phyloP scores from a whole-genome alignment of 2,888 invertebrate genomes.

The Cryptosula pallasiana region DNA sequence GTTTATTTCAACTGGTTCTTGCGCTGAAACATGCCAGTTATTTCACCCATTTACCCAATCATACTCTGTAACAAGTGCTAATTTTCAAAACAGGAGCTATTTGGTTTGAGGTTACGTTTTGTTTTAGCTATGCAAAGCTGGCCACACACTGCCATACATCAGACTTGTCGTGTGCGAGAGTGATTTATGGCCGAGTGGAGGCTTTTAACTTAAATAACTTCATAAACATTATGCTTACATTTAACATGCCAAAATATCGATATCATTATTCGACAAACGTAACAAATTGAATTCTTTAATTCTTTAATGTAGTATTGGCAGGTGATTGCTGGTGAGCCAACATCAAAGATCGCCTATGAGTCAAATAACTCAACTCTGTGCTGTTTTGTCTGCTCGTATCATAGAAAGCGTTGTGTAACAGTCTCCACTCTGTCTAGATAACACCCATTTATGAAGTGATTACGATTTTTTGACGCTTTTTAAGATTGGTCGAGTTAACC shows the following conservation, averaged over 20 bases:
- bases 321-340: not conserved
- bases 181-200: not conserved
- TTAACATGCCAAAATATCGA: not conserved
- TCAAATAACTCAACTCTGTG: not conserved
- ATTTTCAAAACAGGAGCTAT: no score
- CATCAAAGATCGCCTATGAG: not conserved
- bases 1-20: no score
- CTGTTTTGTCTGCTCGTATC: not conserved
- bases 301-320: not conserved
- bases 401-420: not conserved
- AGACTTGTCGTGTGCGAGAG: not conserved
- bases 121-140: no score
- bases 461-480: not conserved
- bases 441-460: not conserved
- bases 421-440: not conserved
- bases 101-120: no score
- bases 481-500: not conserved
- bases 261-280: not conserved
- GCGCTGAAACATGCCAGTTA: no score
- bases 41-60: no score
- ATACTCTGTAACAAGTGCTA: no score
- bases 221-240: not conserved
- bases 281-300: not conserved
- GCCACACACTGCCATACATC: not conserved
- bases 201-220: not conserved